These are phyloP conservation scores for Calephelis nemesis DNA, from an alignment of 1,140 invertebrate genomes.

Conservation along the genomic window DNA sequence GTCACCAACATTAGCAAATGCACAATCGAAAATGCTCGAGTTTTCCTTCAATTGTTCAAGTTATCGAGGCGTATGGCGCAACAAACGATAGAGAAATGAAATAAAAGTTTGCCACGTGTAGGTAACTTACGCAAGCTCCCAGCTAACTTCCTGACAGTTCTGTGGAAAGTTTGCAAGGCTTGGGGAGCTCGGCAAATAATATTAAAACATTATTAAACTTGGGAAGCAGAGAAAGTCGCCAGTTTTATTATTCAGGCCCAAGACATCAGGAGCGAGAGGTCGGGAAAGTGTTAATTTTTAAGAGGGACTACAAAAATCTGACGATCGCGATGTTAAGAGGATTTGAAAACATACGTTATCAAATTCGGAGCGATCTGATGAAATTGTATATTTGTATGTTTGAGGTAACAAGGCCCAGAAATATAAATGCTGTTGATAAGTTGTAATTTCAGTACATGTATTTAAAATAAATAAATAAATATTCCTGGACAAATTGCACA, in stretches of 20 bases:
- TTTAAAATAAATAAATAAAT: no score
- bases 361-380: neutral
- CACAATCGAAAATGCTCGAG: slow-evolving; percentile 7
- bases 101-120: slow-evolving; percentile 18
- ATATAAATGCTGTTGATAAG: no score
- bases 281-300: slow-evolving; percentile 68
- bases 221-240: slow-evolving; percentile 43
- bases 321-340: slow-evolving; percentile 38
- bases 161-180: slow-evolving; percentile 19
- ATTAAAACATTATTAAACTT: slow-evolving; percentile 65
- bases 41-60: neutral
- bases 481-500: no score
- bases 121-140: slow-evolving; percentile 19
- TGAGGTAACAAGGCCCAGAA: neutral
- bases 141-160: slow-evolving; percentile 25
- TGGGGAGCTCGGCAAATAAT: slow-evolving; percentile 51
- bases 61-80: slow-evolving; percentile 13
- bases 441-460: no score
- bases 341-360: slow-evolving; percentile 30
- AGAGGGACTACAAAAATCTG: slow-evolving; percentile 53
- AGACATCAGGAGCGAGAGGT: slow-evolving; percentile 49
- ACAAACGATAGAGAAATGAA: slow-evolving; percentile 15
- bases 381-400: neutral
- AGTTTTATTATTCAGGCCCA: slow-evolving; percentile 63
- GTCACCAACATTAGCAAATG: no score